Evolutionary conservation across 2,113 vertebrate species (phyloP), one percentile per base, ranked within the genome.

Genomic region (Antennarius striatus): DNA sequence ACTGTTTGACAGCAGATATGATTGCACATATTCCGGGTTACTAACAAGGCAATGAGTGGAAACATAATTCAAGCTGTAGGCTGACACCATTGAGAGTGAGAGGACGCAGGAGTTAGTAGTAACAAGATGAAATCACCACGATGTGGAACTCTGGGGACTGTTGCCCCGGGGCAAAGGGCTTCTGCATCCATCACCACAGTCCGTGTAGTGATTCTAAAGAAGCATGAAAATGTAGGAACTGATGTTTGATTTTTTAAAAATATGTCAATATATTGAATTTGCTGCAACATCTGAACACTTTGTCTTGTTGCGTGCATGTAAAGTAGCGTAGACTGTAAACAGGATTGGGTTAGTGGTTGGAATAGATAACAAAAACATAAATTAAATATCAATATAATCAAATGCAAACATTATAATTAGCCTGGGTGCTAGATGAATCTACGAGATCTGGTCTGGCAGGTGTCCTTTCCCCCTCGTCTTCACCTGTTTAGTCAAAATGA

Each of bases 1-100:
- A 7, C 60, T 53, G n/a, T 64, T 55, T 64, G 73, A 71, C 54
- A 65, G 73, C 60, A 28, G 40, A 74, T 83, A 51, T 66, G 73
- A 47, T 75, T 52, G 62, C 16, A 67, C 62, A n/a, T 47, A 52
- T 40, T 60, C 29, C 63, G 45, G 46, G 66, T 76, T 63, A 60
- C 56, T 7, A 58, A 28, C 53, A 7, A 32, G 53, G 3, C 65
- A 54, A 47, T 57, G 36, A 39, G 1, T 63, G 50, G 28, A 72
- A 55, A n/a, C 57, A 45, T 77, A 29, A 5, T 29, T 66, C 59
- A 59, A 71, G 61, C 40, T 11, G 60, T 64, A 29, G 17, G 11
- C 52, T 67, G 66, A 74, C 65, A 71, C 17, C 55, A 52, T 46
- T 61, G 45, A 54, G 17, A 51, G 45, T 64, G 32, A 56, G 28